These are phyloP conservation scores for Diacarnus erythraeanus DNA, from an alignment of 37 sponge, comb jelly and placozoan genomes.

Conservation along the genomic window DNA sequence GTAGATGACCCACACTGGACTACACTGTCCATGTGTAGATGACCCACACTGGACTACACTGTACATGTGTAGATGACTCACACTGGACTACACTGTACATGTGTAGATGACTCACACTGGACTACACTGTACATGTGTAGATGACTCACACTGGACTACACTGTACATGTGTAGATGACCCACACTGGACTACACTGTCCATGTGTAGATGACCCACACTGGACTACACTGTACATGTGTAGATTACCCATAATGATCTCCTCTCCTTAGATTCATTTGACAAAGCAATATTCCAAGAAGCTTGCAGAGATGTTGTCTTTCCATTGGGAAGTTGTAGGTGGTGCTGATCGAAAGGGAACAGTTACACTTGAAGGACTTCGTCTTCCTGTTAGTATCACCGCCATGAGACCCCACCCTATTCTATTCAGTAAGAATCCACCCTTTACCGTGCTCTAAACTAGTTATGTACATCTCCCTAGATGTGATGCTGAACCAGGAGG, in stretches of 20 bases:
- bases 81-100: too few relatives aligned
- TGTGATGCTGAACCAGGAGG: not conserved
- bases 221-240: not conserved
- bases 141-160: too few relatives aligned
- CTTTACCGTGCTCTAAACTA: not conserved
- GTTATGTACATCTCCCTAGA: not conserved
- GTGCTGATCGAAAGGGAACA: not conserved
- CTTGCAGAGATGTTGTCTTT: constrained; percentile 22
- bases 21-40: too few relatives aligned
- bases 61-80: too few relatives aligned
- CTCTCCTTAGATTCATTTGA: constrained; percentile 9
- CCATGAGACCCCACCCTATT: constrained; percentile 44
- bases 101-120: too few relatives aligned
- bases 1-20: too few relatives aligned
- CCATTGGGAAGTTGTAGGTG: constrained; percentile 7
- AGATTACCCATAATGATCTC: not conserved
- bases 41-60: too few relatives aligned
- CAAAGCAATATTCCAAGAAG: constrained; percentile 47
- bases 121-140: too few relatives aligned
- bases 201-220: too few relatives aligned
- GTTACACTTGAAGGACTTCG: constrained; percentile 31
- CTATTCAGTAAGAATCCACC: constrained; percentile 46
- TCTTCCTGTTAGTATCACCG: constrained; percentile 17
- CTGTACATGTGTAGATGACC: too few relatives aligned
- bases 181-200: too few relatives aligned